Conservation (phyloP, 2,113 vertebrate species). For the Andinoacara biseriatus region DNA sequence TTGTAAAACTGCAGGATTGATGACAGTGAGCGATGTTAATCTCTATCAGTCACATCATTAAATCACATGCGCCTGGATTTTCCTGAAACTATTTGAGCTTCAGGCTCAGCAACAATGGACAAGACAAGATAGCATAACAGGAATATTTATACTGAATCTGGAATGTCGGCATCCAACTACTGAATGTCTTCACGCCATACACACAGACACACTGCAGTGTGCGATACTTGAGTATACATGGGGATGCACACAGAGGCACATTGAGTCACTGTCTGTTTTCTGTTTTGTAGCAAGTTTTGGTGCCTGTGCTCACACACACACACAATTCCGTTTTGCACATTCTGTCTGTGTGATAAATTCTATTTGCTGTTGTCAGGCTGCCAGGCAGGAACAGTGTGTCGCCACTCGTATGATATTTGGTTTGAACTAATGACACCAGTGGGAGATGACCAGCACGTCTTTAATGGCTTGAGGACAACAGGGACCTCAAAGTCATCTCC, state of each 20-base stretch:
- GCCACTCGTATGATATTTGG: slow-evolving; percentile 44
- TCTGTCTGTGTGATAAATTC: slow-evolving; percentile 35
- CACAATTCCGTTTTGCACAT: slow-evolving; percentile 7
- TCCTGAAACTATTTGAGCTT: slow-evolving; percentile 14
- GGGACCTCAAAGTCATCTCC: slow-evolving; percentile 46
- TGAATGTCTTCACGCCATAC: neutral
- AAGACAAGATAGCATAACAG: slow-evolving; percentile 31
- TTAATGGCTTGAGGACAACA: slow-evolving; percentile 38
- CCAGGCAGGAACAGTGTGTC: slow-evolving; percentile 54
- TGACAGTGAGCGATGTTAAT: slow-evolving; percentile 12
- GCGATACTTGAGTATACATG: neutral
- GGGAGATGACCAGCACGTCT: slow-evolving; percentile 64
- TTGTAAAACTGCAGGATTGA: neutral
- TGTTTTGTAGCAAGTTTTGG: neutral
- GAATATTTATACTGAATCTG: slow-evolving; percentile 49
- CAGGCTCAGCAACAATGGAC: slow-evolving; percentile 1
- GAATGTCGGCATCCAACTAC: slow-evolving; percentile 33
- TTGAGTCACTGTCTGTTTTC: neutral
- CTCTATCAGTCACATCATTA: neutral
- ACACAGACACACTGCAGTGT: neutral
- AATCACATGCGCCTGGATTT: neutral
- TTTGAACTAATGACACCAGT: slow-evolving; percentile 56
- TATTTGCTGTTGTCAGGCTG: slow-evolving; percentile 37
- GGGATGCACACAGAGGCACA: neutral
- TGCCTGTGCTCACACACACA: neutral